Evolutionary conservation across 2,797 vertebrate species (phyloP).

Genomic region (Adelosebastes latens): DNA sequence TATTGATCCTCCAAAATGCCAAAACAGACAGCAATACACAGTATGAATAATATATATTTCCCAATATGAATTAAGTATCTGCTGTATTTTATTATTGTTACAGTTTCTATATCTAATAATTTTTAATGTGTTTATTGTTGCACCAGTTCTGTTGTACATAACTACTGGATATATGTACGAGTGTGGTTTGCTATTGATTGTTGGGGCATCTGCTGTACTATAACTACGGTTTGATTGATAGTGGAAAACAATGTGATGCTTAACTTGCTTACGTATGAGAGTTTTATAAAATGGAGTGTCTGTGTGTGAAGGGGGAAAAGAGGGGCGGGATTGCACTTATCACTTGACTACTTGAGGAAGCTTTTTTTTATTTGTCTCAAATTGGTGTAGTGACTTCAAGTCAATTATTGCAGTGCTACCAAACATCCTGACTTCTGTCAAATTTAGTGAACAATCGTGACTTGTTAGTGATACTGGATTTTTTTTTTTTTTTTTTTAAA

Average conservation of each 20-base stretch:
- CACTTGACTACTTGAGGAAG: constrained; percentile 80
- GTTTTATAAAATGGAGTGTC: constrained; percentile 64
- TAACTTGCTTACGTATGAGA: constrained; percentile 61
- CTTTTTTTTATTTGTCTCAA: constrained; percentile 51
- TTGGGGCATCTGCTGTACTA: constrained; percentile 77
- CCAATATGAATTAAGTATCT: constrained; percentile 74
- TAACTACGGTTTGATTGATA: constrained; percentile 66
- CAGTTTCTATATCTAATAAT: constrained; percentile 73
- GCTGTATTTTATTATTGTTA: constrained; percentile 81
- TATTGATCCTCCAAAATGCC: constrained; percentile 69
- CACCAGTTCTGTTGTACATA: constrained; percentile 76
- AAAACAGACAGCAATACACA: constrained; percentile 72
- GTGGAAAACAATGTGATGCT: constrained; percentile 69
- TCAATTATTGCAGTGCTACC: constrained; percentile 73
- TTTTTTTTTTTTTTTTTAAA: constrained; percentile 21
- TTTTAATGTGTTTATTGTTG: constrained; percentile 66
- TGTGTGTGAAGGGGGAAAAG: constrained; percentile 43
- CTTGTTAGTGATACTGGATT: constrained; percentile 56
- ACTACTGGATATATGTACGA: constrained; percentile 72
- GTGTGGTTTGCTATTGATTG: constrained; percentile 65
- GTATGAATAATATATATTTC: constrained; percentile 75
- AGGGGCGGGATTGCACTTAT: constrained; percentile 72
- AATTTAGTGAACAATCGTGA: constrained; percentile 58
- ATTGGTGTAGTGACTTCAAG: constrained; percentile 63
- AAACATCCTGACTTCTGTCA: constrained; percentile 67